phyloP scores from a whole-genome alignment of 2,113 vertebrate species.

The Serinus canaria region DNA sequence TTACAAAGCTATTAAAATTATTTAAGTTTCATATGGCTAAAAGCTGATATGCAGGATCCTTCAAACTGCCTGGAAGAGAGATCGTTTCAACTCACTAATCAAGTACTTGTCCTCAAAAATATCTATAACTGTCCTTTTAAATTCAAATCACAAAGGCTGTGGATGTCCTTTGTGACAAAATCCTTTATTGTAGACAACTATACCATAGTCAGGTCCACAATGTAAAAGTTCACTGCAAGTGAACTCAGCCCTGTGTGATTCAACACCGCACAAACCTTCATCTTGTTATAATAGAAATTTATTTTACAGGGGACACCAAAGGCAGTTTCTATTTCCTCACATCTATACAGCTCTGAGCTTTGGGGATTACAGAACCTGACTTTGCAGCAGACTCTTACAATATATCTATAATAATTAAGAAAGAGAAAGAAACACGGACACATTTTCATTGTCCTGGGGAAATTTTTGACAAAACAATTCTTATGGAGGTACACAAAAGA shows the following conservation, averaged over 20 bases:
- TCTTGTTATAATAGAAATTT: neutral
- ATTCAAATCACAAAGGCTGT: neutral
- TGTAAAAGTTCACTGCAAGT: neutral
- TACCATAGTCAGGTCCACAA: neutral
- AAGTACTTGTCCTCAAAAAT: neutral
- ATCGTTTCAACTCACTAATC: neutral
- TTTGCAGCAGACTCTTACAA: neutral
- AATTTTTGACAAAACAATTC: neutral
- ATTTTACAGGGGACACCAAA: neutral
- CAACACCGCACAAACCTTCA: neutral
- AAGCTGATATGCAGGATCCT: neutral
- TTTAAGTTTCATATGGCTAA: neutral
- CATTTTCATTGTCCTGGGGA: neutral
- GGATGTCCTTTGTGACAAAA: neutral
- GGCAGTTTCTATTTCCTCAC: neutral
- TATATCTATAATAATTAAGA: neutral
- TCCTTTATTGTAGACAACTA: neutral
- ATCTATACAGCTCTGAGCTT: neutral
- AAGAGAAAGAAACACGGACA: neutral
- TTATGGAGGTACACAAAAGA: neutral
- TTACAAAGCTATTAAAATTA: neutral
- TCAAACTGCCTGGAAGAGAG: neutral
- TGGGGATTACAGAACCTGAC: constrained; percentile 15
- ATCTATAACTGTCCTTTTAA: neutral
- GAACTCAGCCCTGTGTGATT: neutral